Base-by-base conservation (phyloP, 2,888 invertebrate genomes). In the Agrochola circellaris region DNA sequence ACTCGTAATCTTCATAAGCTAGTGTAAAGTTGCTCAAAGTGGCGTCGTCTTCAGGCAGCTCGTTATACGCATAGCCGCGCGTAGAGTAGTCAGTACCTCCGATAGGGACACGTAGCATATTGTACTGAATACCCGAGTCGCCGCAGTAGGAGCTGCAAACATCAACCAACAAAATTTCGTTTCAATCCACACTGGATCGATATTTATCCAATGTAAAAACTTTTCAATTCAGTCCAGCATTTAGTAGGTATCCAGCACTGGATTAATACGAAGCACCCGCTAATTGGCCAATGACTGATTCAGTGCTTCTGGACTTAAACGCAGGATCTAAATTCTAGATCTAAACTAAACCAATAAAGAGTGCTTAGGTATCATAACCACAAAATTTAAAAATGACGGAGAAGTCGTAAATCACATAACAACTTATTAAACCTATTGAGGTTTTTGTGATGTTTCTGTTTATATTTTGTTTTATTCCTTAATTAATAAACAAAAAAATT, bases 21-120 rank as follows among this genome's bases (percentile, higher is more conserved):
- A 98, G 94, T 0, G 97, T 93, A 92, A 98, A 99, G 80, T 97
- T 94, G 8, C 92, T 88, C 30, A 99, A 94, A 0, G 92, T 88
- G 2, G 90, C 90, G 84, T 97, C 97, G 87, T 97, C 97, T 48
- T 90, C 90, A 0, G 96, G 94, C 1, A 86, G 68, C 75, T 97
- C 97, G 89, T 98, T 98, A 90, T 98, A 98, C 0, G 98, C 97
- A 94, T 99, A 99, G 0, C 97, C 93, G 71, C 94, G 97, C 0
- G 97, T 97, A 0, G 99, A 99, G 93, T 98, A 99, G 93, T 99
- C 99, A 73, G 97, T 97, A 11, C 98, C 98, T 1, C 97, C 99
- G 78, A 99, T 98, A 0, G 99, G 98, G 17, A 98, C 97, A 23
- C 99, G 97, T 62, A 98, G 97, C 87, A 99, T 94, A 86, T 97